phyloP scores from a whole-genome alignment of 2,888 invertebrate species.

The Amblyjoppa fuscipennis region DNA sequence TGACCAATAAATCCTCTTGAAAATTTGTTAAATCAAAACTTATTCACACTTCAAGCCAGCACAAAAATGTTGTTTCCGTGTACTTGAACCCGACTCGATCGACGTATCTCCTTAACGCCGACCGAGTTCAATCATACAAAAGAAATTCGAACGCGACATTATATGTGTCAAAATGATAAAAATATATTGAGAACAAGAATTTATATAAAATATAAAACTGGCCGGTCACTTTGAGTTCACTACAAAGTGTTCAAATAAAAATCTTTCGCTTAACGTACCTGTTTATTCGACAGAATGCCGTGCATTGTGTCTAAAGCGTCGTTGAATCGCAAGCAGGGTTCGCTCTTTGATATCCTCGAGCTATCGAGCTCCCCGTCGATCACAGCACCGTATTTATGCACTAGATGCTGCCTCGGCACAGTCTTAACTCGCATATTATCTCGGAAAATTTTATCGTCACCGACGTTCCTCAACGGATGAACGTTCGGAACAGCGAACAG shows the following conservation, averaged over 20 bases:
- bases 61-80: not conserved
- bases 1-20: not conserved
- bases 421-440: conserved; percentile 80
- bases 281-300: conserved; percentile 14
- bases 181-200: not conserved
- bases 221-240: not conserved
- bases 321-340: conserved; percentile 59
- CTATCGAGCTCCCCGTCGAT: conserved; percentile 45
- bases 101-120: not conserved
- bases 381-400: conserved; percentile 53
- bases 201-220: not conserved
- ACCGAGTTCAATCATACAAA: not conserved
- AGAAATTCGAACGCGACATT: not conserved
- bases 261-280: conserved; percentile 18
- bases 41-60: not conserved
- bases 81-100: not conserved
- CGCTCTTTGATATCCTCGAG: conserved; percentile 60
- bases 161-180: not conserved
- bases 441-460: conserved; percentile 5
- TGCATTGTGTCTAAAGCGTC: conserved; percentile 59
- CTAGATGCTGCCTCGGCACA: conserved; percentile 74
- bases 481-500: not conserved
- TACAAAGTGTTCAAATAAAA: not conserved
- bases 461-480: conserved; percentile 19
- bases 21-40: not conserved